phyloP scores from a whole-genome alignment of 2,797 vertebrate species.

The Sarcophilus harrisii region DNA sequence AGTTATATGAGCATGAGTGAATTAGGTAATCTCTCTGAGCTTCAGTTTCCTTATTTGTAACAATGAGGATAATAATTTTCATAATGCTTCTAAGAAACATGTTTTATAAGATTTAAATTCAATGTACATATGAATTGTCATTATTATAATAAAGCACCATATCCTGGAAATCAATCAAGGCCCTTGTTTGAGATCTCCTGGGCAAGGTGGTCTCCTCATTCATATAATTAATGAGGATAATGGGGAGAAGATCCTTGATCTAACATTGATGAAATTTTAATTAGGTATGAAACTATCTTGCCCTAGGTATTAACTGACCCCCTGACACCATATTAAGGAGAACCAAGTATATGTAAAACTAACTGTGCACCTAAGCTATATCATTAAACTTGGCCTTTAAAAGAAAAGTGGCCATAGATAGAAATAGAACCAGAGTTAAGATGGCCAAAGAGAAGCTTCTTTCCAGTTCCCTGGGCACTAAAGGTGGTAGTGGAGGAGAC shows the following conservation, averaged over 20 bases:
- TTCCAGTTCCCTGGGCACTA: neutral
- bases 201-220: neutral
- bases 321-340: neutral
- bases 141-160: neutral
- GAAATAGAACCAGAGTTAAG: neutral
- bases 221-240: neutral
- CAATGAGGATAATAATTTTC: neutral
- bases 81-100: neutral
- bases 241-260: neutral
- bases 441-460: neutral
- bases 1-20: neutral
- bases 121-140: neutral
- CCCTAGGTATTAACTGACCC: neutral
- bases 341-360: neutral
- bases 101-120: neutral
- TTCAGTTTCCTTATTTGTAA: neutral
- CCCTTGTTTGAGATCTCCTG: neutral
- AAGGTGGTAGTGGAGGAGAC: neutral
- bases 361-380: neutral
- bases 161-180: neutral
- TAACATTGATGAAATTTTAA: neutral
- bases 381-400: neutral
- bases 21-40: neutral
- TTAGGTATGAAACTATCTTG: neutral
- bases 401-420: neutral